phyloP scores from a whole-genome alignment of 2,797 vertebrate species.

The Onychomys leucogaster region DNA sequence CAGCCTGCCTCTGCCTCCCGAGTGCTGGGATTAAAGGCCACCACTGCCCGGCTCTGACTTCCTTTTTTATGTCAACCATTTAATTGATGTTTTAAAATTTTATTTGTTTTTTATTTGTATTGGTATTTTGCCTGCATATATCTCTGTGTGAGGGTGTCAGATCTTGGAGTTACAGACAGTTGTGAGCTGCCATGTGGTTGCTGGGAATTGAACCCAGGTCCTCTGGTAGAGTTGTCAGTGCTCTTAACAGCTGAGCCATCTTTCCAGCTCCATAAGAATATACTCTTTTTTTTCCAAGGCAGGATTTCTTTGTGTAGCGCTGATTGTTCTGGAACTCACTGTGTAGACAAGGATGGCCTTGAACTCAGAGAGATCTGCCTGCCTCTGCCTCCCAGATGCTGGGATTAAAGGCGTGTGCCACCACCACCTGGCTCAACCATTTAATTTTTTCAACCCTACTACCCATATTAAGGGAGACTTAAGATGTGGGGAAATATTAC shows the following conservation, averaged over 20 bases:
- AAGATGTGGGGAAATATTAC: not conserved
- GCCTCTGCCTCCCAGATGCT: not conserved
- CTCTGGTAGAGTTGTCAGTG: not conserved
- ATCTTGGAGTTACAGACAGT: not conserved
- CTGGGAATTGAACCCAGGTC: not conserved
- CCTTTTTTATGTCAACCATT: not conserved
- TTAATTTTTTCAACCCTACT: not conserved
- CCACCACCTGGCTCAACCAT: not conserved
- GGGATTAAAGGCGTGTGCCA: rapidly evolving
- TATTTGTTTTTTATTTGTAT: not conserved
- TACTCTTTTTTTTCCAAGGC: not conserved
- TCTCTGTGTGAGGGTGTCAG: not conserved
- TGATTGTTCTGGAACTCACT: not conserved
- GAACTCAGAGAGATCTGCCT: not conserved
- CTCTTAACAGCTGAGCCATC: not conserved
- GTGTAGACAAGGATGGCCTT: not conserved
- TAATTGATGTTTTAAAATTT: not conserved
- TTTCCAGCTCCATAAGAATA: not conserved
- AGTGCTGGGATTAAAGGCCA: too few species aligned
- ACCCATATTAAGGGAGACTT: not conserved
- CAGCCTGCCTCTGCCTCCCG: too few species aligned
- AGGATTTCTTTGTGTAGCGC: not conserved
- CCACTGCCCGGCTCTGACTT: too few species aligned
- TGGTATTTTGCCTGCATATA: not conserved
- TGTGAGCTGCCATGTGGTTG: not conserved